Evolutionary conservation across 1,140 invertebrate genomes (phyloP), one percentile per base, ranked within the genome.

Genomic region (Gonatopus flavifemur): DNA sequence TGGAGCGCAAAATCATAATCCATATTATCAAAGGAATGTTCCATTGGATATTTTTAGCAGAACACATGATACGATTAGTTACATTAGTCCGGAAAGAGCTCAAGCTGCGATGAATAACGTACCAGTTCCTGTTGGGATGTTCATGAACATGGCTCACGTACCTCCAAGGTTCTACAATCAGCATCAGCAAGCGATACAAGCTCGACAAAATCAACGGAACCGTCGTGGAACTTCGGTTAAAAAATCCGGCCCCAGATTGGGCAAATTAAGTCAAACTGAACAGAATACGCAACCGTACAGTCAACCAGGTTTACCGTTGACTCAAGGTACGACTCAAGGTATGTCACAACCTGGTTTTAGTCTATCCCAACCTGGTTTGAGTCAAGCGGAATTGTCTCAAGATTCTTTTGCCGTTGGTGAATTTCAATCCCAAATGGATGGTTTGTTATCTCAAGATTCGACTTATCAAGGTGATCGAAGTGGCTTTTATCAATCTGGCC

Each of bases 61-160:
- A 7, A 85, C 84, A 0, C 92, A 94, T 62, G 94, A 98, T 70
- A 91, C 93, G n/a, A 87, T 96, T 45, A 90, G 90, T 15, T 96
- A 92, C 72, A 96, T 97, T 40, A 93, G 91, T 19, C 89, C 89
- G 1, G 92, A 94, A 63, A 80, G 91, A 24, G 87, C 88, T 1
- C 87, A 90, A 55, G 87, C 89, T 1, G 83, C 87, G 9, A 78
- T 91, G 63, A 86, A 85, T 53, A 89, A 87, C 52, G 82, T 91
- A 36, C 93, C 94, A 0, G 93, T 97, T 3, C 92, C 93, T 0
- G 86, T 94, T n/a, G 93, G 93, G 16, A 94, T 95, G 90, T 94
- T 96, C 59, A 91, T 95, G 86, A 93, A 93, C 64, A 92, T 93
- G 90, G 84, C 89, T 7, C 90, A 91, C 48, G 85, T 94, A 25